phyloP scores from a whole-genome alignment of 1,140 invertebrate species.

The Drosophila tsacasi region DNA sequence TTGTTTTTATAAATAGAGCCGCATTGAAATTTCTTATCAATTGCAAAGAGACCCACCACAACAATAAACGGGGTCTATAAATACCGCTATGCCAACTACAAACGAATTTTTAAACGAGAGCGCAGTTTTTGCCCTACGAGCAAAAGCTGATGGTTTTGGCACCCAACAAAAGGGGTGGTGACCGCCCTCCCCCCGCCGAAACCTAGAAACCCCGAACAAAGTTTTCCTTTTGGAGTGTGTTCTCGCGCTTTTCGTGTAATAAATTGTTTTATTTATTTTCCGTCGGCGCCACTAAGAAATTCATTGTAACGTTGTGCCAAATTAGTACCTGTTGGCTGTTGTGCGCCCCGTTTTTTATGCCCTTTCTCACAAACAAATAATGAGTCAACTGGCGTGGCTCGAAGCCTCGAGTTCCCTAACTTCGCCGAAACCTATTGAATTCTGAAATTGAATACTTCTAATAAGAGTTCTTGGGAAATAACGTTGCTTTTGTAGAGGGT shows the following conservation, averaged over 20 bases:
- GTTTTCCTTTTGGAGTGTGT: conserved; percentile 55
- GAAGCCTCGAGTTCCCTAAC: conserved; percentile 7
- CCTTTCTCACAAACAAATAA: conserved; percentile 44
- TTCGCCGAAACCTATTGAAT: not conserved
- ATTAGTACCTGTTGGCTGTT: conserved; percentile 77
- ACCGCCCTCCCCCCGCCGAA: not conserved
- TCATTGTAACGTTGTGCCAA: conserved; percentile 63
- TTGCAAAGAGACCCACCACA: conserved; percentile 52
- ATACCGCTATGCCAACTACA: conserved; percentile 56
- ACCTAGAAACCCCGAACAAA: conserved; percentile 6
- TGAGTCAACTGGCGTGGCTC: conserved; percentile 11
- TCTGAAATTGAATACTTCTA: not conserved
- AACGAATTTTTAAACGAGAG: conserved; percentile 15
- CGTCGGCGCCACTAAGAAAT: conserved; percentile 55
- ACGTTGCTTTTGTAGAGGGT: not conserved
- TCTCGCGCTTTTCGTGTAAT: conserved; percentile 74
- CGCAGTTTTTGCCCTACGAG: conserved; percentile 11
- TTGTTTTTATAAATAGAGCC: conserved; percentile 70
- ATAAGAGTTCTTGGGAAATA: not conserved
- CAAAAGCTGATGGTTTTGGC: conserved; percentile 37
- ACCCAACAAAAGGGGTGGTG: conserved; percentile 10
- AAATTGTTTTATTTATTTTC: conserved; percentile 60
- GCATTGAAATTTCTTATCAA: conserved; percentile 68
- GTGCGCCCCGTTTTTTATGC: conserved; percentile 38
- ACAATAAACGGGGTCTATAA: conserved; percentile 64